A percentile compares a stretch with the other conserved stretches of the same genome.
These are phyloP conservation scores for Sesamia inferens DNA, from an alignment of 2,888 invertebrate species.

Conservation along the genomic window DNA sequence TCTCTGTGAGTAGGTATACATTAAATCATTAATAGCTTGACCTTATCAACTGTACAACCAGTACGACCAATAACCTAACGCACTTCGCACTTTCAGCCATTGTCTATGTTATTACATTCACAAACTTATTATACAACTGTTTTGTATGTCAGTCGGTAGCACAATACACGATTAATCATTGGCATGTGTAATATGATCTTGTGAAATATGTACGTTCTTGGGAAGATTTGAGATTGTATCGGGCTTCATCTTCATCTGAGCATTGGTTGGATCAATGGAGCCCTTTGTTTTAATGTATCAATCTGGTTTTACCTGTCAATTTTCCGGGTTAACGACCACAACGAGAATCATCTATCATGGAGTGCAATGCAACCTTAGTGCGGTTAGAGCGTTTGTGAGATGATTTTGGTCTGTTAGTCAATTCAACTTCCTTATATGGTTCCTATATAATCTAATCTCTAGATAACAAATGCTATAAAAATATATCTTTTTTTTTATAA, in stretches of 20 bases:
- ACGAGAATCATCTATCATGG: conserved; percentile 31
- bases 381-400: not conserved
- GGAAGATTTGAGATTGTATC: conserved; percentile 58
- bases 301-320: conserved; percentile 22
- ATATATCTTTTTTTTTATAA: no score
- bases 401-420: not conserved
- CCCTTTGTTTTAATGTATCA: conserved; percentile 38
- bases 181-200: conserved; percentile 64
- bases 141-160: conserved; percentile 64
- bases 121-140: conserved; percentile 61
- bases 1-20: not conserved
- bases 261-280: conserved; percentile 25
- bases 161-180: conserved; percentile 72
- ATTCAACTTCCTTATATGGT: not conserved
- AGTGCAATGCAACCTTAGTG: not conserved
- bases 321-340: conserved; percentile 29
- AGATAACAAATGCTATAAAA: no score
- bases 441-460: not conserved
- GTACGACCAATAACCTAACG: conserved; percentile 48
- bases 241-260: conserved; percentile 18
- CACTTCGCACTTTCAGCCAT: conserved; percentile 52
- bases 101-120: conserved; percentile 57
- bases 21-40: conserved; percentile 42
- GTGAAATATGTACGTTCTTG: conserved; percentile 53
- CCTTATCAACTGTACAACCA: conserved; percentile 42